A percentile compares a stretch with the other conserved stretches of the same genome.
phyloP scores from a whole-genome alignment of 2,797 vertebrate species.

The Siniperca scherzeri region DNA sequence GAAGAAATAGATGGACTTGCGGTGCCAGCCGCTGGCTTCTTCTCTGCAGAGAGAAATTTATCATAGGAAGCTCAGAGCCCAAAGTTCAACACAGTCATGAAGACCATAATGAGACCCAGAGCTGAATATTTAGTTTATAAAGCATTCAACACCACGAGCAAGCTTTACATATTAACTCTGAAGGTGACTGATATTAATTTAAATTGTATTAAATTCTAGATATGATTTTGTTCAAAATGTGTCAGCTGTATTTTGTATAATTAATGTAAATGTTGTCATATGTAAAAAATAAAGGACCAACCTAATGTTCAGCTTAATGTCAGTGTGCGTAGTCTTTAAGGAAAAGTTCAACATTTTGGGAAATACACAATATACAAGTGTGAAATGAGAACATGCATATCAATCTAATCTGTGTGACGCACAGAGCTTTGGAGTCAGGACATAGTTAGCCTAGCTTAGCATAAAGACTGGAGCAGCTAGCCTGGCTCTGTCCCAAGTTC shows the following conservation, averaged over 20 bases:
- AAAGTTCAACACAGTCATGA: slow-evolving; percentile 21
- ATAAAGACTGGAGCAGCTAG: background rate
- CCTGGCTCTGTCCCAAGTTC: background rate
- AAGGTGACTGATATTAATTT: background rate
- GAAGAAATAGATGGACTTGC: slow-evolving; percentile 30
- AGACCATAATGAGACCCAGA: slow-evolving; percentile 10
- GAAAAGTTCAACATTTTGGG: background rate
- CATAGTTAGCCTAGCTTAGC: slow-evolving; percentile 4
- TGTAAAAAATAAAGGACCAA: background rate
- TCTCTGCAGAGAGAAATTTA: slow-evolving; percentile 15
- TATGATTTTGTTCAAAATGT: background rate
- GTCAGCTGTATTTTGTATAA: background rate
- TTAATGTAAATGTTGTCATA: background rate
- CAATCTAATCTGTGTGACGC: background rate
- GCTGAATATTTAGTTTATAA: slow-evolving; percentile 20
- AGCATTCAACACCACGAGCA: background rate
- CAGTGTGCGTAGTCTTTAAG: background rate
- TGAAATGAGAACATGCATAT: background rate
- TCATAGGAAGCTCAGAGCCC: slow-evolving; percentile 26
- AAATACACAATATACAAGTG: background rate
- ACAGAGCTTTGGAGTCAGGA: background rate
- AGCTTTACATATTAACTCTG: background rate
- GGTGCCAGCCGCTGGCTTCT: slow-evolving; percentile 35
- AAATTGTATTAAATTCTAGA: background rate
- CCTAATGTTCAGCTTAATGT: background rate